Evolutionary conservation across 2,888 invertebrate species (phyloP), one percentile per base, ranked within the genome.

Genomic region (Lycophotia porphyrea): DNA sequence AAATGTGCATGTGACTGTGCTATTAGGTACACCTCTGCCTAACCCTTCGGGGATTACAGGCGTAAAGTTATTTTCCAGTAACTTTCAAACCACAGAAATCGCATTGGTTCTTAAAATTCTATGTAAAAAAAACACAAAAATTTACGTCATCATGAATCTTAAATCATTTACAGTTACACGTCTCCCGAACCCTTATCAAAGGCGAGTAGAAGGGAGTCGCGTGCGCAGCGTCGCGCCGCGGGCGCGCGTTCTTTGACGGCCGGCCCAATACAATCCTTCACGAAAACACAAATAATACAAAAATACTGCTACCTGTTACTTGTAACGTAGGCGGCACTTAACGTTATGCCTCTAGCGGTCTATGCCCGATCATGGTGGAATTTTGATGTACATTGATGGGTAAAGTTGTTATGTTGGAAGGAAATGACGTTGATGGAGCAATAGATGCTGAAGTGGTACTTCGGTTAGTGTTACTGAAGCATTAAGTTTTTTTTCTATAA

Each of bases 281-380:
- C 65, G 68, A 78, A 87, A 87, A 79, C 79, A 88, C 73, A 84
- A 86, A 89, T 79, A 81, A 84, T 74, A 86, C 87, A 84, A 86
- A 87, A 87, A 87, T 74, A 79, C 87, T 44, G 87, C 87, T 87
- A 87, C 88, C 88, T 87, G 87, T 82, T 87, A 80, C 84, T 67
- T 81, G 76, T 84, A 76, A 79, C 66, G 79, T 79, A 81, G 81
- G 80, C 58, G 68, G 85, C 69, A 87, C 76, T 87, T 87, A 87
- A 81, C 86, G 74, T 84, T 72, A 71, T 77, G 80, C 86, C 87
- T 68, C 80, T 80, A 86, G 84, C 84, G 67, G 34, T 75, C 80
- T 79, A 70, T 82, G 84, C 27, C 49, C 18, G 84, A 58, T 72
- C 42, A 58, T 44, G 27, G 55, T 49, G 78, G 60, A 68, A 78